Conservation (phyloP, 2,113 vertebrate genomes). For the Crotalus viridis region DNA sequence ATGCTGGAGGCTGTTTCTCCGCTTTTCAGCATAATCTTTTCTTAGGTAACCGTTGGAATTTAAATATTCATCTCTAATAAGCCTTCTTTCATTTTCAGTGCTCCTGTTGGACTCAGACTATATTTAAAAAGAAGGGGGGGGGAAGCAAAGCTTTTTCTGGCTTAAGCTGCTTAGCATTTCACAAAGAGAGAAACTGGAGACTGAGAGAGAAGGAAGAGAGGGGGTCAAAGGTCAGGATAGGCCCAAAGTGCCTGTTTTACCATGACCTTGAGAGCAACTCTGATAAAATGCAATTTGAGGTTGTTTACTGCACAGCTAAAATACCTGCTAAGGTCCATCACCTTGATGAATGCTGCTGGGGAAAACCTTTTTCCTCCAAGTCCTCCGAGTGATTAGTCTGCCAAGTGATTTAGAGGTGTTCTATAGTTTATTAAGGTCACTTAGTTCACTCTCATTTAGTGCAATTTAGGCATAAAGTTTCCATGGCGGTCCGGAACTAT, state of each 20-base stretch:
- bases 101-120: background rate
- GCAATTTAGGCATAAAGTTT: background rate
- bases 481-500: background rate
- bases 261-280: constrained; percentile 24
- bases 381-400: constrained; percentile 38
- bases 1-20: background rate
- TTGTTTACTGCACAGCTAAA: constrained; percentile 19
- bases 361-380: constrained; percentile 21
- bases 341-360: background rate
- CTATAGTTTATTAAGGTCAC: constrained; percentile 11
- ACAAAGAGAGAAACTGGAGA: background rate
- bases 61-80: background rate
- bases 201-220: fast-evolving
- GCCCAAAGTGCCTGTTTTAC: background rate
- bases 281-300: constrained; percentile 14
- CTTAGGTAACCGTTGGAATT: background rate
- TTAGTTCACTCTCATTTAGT: constrained; percentile 32
- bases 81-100: background rate
- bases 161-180: background rate
- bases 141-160: background rate
- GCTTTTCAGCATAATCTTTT: background rate
- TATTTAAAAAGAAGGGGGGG: background rate
- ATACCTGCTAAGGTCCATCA: constrained; percentile 37
- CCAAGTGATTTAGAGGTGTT: constrained; percentile 18
- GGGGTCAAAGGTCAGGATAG: background rate